Evolutionary conservation across 2,888 invertebrate species (phyloP).

Genomic region (Eristalis tenax): DNA sequence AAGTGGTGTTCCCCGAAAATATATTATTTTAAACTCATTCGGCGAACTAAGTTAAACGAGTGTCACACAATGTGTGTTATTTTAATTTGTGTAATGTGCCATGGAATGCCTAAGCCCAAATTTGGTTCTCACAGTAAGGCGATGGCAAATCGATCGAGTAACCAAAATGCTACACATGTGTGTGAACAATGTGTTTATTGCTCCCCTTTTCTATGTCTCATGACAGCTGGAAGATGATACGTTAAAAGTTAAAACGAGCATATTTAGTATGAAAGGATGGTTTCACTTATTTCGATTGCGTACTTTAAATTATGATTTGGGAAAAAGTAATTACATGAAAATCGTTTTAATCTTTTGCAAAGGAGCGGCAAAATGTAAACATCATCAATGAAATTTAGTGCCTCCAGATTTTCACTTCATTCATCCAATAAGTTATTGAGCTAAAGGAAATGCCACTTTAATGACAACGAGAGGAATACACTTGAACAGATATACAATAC

Average conservation of each 20-base stretch:
- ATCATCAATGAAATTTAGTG: neutral
- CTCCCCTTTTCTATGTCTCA: slow-evolving; percentile 15
- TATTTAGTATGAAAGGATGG: slow-evolving; percentile 38
- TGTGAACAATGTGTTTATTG: slow-evolving; percentile 24
- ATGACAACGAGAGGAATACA: slow-evolving; percentile 41
- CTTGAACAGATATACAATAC: neutral
- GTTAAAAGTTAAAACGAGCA: slow-evolving; percentile 18
- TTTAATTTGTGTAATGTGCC: slow-evolving; percentile 47
- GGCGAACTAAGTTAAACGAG: slow-evolving; percentile 27
- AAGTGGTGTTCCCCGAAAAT: slow-evolving; percentile 17
- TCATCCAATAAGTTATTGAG: slow-evolving; percentile 59
- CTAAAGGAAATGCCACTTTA: slow-evolving; percentile 35
- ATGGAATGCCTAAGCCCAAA: slow-evolving; percentile 35
- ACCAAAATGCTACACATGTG: slow-evolving; percentile 61
- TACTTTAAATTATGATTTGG: slow-evolving; percentile 41
- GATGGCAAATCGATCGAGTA: slow-evolving; percentile 19
- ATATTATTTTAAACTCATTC: slow-evolving; percentile 35
- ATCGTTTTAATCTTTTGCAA: slow-evolving; percentile 58
- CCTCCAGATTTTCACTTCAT: slow-evolving; percentile 65
- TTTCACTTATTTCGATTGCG: slow-evolving; percentile 54
- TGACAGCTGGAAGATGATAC: slow-evolving; percentile 15
- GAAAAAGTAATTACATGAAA: slow-evolving; percentile 57
- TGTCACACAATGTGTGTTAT: slow-evolving; percentile 52
- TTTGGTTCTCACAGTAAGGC: slow-evolving; percentile 59
- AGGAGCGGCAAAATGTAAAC: neutral